Percentiles rank a stretch among this genome's conserved stretches.
Conservation (phyloP, 1,140 invertebrate species). For the Drosophila albomicans region DNA sequence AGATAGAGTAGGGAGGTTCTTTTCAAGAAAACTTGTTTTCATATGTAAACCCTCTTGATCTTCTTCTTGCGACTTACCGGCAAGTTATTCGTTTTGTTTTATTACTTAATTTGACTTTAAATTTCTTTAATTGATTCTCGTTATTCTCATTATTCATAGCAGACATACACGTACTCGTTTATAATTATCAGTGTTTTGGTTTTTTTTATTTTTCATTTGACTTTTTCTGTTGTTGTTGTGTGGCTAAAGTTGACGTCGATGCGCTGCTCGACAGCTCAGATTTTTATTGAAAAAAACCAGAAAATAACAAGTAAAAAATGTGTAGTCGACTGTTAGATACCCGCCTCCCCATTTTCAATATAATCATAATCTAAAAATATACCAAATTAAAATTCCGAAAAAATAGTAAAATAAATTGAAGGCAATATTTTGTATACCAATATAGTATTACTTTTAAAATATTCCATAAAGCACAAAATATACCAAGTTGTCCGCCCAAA, state of each 20-base stretch:
- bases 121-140: slow-evolving; percentile 21
- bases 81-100: slow-evolving; percentile 30
- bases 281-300: slow-evolving; percentile 24
- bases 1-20: not conserved
- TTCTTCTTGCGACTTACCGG: slow-evolving; percentile 33
- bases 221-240: slow-evolving; percentile 25
- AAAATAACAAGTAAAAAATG: no score
- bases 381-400: no score
- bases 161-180: slow-evolving; percentile 5
- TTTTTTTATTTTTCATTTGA: slow-evolving; percentile 9
- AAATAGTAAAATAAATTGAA: no score
- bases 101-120: slow-evolving; percentile 47
- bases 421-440: no score
- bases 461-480: no score
- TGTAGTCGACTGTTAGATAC: no score
- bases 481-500: no score
- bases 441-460: no score
- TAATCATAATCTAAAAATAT: no score
- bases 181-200: slow-evolving; percentile 52
- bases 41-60: slow-evolving; percentile 1
- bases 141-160: not conserved
- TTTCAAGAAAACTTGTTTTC: slow-evolving; percentile 14
- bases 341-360: no score
- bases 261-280: slow-evolving; percentile 20
- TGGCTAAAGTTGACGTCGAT: slow-evolving; percentile 11